phyloP scores from a whole-genome alignment of 2,888 invertebrate genomes.

The Habrosyne pyritoides region DNA sequence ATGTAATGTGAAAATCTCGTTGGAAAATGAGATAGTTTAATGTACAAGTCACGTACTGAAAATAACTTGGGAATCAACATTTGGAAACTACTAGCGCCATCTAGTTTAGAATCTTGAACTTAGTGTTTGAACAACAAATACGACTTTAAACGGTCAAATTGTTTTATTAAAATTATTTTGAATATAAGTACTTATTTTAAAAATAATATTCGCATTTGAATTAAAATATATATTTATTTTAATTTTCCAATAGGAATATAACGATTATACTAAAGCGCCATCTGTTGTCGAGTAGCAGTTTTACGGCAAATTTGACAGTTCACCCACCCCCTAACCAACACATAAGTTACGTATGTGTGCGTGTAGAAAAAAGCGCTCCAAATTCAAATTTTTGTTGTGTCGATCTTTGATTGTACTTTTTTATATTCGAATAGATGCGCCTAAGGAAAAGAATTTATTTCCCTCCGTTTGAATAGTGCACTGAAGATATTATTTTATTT shows the following conservation, averaged over 20 bases:
- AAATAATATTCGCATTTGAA: constrained; percentile 8
- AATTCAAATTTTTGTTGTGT: constrained; percentile 47
- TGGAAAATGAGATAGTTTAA: constrained; percentile 75
- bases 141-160: not conserved
- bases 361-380: constrained; percentile 55
- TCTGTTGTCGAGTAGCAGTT: constrained; percentile 59
- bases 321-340: constrained; percentile 31
- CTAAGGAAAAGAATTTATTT: too few species aligned
- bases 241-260: constrained; percentile 7
- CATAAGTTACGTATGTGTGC: constrained; percentile 51
- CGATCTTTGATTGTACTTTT: constrained; percentile 10
- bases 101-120: constrained; percentile 29
- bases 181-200: not conserved
- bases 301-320: constrained; percentile 32
- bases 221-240: not conserved
- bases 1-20: constrained; percentile 73
- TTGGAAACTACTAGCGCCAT: constrained; percentile 53
- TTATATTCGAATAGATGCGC: too few species aligned
- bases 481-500: too few species aligned
- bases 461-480: too few species aligned
- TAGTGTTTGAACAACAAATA: not conserved
- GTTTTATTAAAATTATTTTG: not conserved
- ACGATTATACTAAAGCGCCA: constrained; percentile 34
- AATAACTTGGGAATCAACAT: constrained; percentile 35
- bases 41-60: constrained; percentile 70